Evolutionary conservation across 2,113 vertebrate species (phyloP).

Genomic region (Gallinago media): DNA sequence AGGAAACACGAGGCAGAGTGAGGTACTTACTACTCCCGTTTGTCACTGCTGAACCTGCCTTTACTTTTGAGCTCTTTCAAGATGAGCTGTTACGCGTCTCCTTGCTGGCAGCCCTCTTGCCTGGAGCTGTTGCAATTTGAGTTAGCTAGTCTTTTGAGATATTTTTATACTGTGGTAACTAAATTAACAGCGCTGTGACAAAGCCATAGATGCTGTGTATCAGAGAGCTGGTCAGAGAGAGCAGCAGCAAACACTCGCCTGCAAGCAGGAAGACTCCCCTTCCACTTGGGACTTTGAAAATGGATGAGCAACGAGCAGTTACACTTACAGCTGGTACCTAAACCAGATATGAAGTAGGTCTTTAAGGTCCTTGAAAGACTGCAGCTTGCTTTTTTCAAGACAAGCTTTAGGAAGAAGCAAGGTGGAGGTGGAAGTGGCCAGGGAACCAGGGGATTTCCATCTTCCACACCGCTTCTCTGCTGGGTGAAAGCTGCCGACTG

Average conservation of each 20-base stretch:
- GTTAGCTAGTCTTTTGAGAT: neutral
- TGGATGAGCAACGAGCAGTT: neutral
- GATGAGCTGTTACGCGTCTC: neutral
- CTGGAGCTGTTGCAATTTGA: slow-evolving; percentile 19
- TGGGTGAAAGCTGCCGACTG: neutral
- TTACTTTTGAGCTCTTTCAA: neutral
- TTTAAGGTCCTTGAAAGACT: neutral
- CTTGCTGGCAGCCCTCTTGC: neutral
- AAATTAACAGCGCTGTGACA: neutral
- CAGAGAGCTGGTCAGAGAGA: neutral
- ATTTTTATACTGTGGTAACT: neutral
- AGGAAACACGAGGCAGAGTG: neutral
- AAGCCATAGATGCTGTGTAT: neutral
- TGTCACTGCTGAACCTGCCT: neutral
- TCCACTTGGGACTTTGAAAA: neutral
- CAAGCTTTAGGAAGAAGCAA: neutral
- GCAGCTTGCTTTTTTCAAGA: neutral
- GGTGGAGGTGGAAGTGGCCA: neutral
- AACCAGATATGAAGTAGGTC: neutral
- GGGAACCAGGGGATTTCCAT: neutral
- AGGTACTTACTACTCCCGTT: neutral
- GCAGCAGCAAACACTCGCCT: neutral
- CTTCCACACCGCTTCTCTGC: neutral
- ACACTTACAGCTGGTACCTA: neutral
- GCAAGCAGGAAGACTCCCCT: neutral